Conservation (phyloP, 2,113 vertebrate species). For the Cynopterus brachyotis region DNA sequence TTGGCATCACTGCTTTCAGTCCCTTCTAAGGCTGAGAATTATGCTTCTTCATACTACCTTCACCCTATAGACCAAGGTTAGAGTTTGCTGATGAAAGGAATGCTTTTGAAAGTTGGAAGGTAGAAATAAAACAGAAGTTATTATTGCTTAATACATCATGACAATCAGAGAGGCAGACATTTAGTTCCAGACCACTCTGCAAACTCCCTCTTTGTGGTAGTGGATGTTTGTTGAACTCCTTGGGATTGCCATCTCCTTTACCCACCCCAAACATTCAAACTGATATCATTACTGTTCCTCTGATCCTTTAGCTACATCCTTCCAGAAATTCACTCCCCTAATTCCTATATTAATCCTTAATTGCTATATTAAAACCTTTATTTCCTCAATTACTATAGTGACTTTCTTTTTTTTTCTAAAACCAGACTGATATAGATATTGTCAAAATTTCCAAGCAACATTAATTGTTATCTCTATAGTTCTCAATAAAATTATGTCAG, state of each 20-base stretch:
- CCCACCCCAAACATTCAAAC: neutral
- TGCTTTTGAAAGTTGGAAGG: neutral
- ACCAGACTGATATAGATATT: neutral
- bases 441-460: neutral
- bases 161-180: neutral
- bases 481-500: neutral
- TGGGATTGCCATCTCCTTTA: neutral
- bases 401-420: neutral
- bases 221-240: neutral
- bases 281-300: neutral
- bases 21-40: neutral
- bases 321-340: neutral
- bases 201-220: neutral
- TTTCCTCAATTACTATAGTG: constrained; percentile 13
- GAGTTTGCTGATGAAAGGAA: neutral
- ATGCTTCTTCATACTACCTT: neutral
- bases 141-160: neutral
- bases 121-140: neutral
- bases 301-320: neutral
- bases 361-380: neutral
- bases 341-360: neutral
- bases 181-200: neutral
- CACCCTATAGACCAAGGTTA: neutral
- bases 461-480: neutral
- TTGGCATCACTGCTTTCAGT: neutral